Conservation (phyloP, 1,140 invertebrate genomes). For the Bombus pascuorum region DNA sequence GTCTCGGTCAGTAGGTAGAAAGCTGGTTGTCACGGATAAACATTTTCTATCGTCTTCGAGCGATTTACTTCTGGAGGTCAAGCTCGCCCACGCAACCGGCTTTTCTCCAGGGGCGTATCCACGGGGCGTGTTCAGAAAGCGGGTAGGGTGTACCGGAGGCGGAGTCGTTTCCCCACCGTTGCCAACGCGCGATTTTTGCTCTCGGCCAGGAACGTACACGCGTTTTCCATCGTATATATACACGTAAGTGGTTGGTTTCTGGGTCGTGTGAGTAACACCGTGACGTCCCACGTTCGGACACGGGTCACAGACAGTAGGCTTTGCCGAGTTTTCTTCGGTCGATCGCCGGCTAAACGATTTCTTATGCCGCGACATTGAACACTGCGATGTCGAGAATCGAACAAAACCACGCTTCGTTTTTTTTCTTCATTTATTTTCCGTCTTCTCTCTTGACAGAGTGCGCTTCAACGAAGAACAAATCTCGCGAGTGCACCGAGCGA, state of each 20-base stretch:
- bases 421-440: not conserved
- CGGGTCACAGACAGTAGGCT: conserved; percentile 34
- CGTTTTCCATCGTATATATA: conserved; percentile 51
- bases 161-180: conserved; percentile 58
- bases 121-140: conserved; percentile 61
- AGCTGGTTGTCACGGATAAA: conserved; percentile 24
- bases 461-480: not conserved
- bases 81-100: conserved; percentile 53
- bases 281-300: conserved; percentile 29
- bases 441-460: not conserved
- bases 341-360: conserved; percentile 54
- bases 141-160: conserved; percentile 58
- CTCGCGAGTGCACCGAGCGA: not conserved
- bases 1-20: conserved; percentile 69
- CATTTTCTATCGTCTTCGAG: conserved; percentile 53
- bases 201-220: conserved; percentile 51
- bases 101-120: conserved; percentile 64
- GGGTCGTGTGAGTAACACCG: conserved; percentile 31
- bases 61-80: conserved; percentile 51
- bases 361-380: conserved; percentile 59
- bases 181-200: conserved; percentile 43
- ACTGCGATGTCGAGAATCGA: not conserved
- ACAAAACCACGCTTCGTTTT: not conserved
- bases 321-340: conserved; percentile 65
- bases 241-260: conserved; percentile 13